A percentile compares a stretch with the other conserved stretches of the same genome.
Conservation (phyloP, 2,888 invertebrate genomes). For the Uloborus plumipes region DNA sequence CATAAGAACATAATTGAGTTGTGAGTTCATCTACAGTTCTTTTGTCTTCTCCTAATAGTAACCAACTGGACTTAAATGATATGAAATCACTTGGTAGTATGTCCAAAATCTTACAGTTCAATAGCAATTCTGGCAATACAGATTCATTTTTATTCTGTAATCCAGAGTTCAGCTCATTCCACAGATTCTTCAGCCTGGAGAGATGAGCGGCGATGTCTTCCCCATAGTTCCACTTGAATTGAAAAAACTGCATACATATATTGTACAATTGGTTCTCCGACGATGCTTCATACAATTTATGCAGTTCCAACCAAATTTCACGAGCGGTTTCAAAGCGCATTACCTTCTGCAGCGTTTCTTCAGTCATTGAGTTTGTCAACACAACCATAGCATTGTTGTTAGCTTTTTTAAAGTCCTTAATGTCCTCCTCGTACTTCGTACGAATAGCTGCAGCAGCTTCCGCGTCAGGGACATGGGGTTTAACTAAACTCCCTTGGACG, state of each 20-base stretch:
- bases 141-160: constrained; percentile 1
- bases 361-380: constrained; percentile 25
- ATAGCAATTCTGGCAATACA: neutral
- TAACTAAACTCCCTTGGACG: constrained; percentile 1
- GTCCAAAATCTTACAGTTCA: constrained; percentile 17
- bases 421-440: neutral
- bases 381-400: constrained; percentile 7
- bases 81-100: constrained; percentile 12
- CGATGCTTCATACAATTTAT: constrained; percentile 33
- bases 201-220: constrained; percentile 32
- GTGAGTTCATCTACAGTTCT: constrained; percentile 32
- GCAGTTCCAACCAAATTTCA: constrained; percentile 23
- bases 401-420: neutral
- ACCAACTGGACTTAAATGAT: neutral
- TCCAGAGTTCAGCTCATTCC: constrained; percentile 36
- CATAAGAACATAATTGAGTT: constrained; percentile 31
- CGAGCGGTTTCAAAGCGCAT: constrained; percentile 17
- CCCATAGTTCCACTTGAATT: constrained; percentile 14
- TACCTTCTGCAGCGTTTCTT: constrained; percentile 24
- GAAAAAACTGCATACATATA: constrained; percentile 53
- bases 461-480: neutral
- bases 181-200: constrained; percentile 37
- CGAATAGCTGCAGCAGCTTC: too few species aligned
- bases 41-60: constrained; percentile 21
- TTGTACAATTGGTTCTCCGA: constrained; percentile 40